Evolutionary conservation across 2,888 invertebrate genomes (phyloP).

Genomic region (Melieria crassipennis): DNA sequence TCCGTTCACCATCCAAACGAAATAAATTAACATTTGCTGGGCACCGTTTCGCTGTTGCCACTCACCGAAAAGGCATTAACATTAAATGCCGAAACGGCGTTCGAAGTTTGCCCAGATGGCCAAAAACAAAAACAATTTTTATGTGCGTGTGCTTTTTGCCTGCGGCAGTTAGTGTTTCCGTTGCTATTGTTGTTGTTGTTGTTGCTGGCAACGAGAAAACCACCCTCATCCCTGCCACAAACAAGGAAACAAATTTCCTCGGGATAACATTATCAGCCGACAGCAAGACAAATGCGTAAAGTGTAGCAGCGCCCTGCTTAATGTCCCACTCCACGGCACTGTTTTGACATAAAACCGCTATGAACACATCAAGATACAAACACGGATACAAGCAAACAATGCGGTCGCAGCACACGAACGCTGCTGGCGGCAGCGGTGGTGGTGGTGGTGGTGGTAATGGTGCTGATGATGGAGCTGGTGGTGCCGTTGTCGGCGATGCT

Average conservation of each 20-base stretch:
- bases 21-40: too few species aligned
- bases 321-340: slow-evolving; percentile 53
- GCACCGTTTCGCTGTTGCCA: too few species aligned
- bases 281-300: slow-evolving; percentile 27
- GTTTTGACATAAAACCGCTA: slow-evolving; percentile 66
- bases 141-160: background rate
- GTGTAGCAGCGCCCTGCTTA: slow-evolving; percentile 29
- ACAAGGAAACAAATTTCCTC: slow-evolving; percentile 31
- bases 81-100: too few species aligned
- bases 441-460: slow-evolving; percentile 21
- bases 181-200: background rate
- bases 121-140: too few species aligned
- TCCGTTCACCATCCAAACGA: too few species aligned
- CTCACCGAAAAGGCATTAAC: too few species aligned
- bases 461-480: slow-evolving; percentile 16
- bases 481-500: slow-evolving; percentile 15
- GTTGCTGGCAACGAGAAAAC: background rate
- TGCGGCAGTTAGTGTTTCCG: background rate
- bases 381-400: slow-evolving; percentile 19
- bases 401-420: slow-evolving; percentile 1
- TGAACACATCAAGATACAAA: slow-evolving; percentile 60
- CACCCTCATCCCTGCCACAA: slow-evolving; percentile 8
- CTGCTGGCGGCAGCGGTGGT: background rate
- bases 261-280: slow-evolving; percentile 27
- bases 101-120: too few species aligned